These are phyloP conservation scores for Scaptomyza pallida DNA, from an alignment of 1,140 invertebrate genomes.

Conservation along the genomic window DNA sequence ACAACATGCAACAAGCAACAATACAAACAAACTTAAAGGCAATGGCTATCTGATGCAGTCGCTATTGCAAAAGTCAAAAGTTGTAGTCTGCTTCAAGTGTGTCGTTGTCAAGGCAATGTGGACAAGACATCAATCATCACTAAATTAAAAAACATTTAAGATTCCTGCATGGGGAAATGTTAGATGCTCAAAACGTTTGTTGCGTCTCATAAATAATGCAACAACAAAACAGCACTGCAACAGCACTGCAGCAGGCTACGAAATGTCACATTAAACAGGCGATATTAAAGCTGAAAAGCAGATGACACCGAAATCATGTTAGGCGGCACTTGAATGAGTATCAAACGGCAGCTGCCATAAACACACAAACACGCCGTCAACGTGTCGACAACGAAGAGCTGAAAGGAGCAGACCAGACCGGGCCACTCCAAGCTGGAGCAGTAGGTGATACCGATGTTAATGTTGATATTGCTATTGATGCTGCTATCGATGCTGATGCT, in stretches of 20 bases:
- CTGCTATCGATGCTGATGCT: slow-evolving; percentile 10
- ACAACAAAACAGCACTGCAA: slow-evolving; percentile 12
- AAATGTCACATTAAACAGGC: slow-evolving; percentile 82
- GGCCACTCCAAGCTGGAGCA: slow-evolving; percentile 9
- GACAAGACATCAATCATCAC: slow-evolving; percentile 82
- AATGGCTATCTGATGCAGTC: slow-evolving; percentile 9
- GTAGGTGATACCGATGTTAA: background rate
- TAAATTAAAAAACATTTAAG: slow-evolving; percentile 82
- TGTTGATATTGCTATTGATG: slow-evolving; percentile 7
- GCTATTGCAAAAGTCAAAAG: slow-evolving; percentile 1
- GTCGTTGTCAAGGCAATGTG: slow-evolving; percentile 71
- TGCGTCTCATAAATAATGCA: slow-evolving; percentile 76
- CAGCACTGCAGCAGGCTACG: slow-evolving; percentile 30
- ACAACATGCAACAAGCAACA: background rate
- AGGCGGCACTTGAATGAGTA: slow-evolving; percentile 82
- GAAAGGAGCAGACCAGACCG: slow-evolving; percentile 30
- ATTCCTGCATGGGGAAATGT: slow-evolving; percentile 65
- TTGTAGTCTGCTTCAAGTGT: slow-evolving; percentile 60
- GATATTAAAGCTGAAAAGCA: slow-evolving; percentile 82
- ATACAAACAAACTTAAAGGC: background rate
- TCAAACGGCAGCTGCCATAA: slow-evolving; percentile 82
- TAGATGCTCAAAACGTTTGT: slow-evolving; percentile 40
- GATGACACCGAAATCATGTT: slow-evolving; percentile 82
- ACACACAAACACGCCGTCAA: slow-evolving; percentile 74
- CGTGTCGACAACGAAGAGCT: slow-evolving; percentile 25